phyloP scores from a whole-genome alignment of 2,797 vertebrate species.

The Nyctibius grandis region DNA sequence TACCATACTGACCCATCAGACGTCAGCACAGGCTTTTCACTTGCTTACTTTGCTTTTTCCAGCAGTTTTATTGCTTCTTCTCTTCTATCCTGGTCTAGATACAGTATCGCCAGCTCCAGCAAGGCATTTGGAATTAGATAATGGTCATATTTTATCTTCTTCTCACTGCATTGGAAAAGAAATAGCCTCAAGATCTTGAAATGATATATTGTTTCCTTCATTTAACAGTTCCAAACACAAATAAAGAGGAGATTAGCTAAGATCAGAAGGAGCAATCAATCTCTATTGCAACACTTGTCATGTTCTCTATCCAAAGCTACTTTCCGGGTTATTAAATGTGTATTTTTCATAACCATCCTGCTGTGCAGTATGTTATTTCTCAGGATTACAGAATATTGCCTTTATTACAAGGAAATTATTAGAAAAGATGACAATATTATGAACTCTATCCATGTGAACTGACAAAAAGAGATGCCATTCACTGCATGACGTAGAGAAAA shows the following conservation, averaged over 20 bases:
- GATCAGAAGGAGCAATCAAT: constrained; percentile 8
- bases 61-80: constrained; percentile 89
- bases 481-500: not conserved
- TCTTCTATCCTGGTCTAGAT: constrained; percentile 85
- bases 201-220: not conserved
- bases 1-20: not conserved
- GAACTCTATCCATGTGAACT: not conserved
- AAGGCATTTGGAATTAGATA: constrained; percentile 95
- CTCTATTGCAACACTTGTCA: not conserved
- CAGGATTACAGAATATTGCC: not conserved
- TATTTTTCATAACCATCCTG: not conserved
- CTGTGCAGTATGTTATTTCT: not conserved
- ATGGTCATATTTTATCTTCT: constrained; percentile 96
- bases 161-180: constrained; percentile 80
- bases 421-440: not conserved
- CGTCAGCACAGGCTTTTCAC: not conserved
- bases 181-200: constrained; percentile 4
- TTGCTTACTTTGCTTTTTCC: constrained; percentile 90
- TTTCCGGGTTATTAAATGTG: not conserved
- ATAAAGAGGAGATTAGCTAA: not conserved
- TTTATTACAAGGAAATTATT: not conserved
- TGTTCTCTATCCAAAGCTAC: not conserved
- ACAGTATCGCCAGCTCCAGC: constrained; percentile 90
- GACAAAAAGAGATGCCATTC: not conserved
- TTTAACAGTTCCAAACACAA: constrained; percentile 14